A percentile compares a stretch with the other conserved stretches of the same genome.
phyloP scores from a whole-genome alignment of 2,113 vertebrate genomes.

The Mystacornis crossleyi region DNA sequence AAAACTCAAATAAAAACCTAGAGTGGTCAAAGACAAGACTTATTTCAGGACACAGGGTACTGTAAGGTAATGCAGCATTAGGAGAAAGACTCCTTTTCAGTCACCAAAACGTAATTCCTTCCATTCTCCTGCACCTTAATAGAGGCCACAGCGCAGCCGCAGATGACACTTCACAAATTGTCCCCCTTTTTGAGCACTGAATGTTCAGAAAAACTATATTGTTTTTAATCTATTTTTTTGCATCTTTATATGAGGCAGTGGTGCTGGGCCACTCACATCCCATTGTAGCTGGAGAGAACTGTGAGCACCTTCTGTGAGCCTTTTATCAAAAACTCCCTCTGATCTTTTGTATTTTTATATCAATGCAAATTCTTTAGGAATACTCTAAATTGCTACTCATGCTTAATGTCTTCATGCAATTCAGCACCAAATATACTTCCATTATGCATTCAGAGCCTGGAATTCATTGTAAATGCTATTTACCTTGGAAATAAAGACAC shows the following conservation, averaged over 20 bases:
- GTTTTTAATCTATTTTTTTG: background rate
- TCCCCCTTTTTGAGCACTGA: background rate
- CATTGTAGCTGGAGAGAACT: background rate
- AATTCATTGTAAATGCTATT: background rate
- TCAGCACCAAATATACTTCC: background rate
- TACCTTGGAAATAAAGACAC: background rate
- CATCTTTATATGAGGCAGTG: background rate
- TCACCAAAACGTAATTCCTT: constrained; percentile 41
- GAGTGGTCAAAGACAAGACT: background rate
- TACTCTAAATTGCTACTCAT: background rate
- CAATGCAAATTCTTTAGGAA: background rate
- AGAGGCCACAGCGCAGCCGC: background rate
- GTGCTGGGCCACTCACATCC: background rate
- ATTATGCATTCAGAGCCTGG: background rate
- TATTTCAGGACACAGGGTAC: background rate
- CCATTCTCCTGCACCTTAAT: constrained; percentile 12
- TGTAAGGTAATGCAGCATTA: background rate
- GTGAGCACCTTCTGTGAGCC: background rate
- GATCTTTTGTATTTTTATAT: background rate
- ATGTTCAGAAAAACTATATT: background rate
- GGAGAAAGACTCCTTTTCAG: background rate
- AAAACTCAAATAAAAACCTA: background rate
- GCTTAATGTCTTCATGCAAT: background rate
- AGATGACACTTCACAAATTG: constrained; percentile 10
- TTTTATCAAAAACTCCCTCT: background rate